phyloP scores from a whole-genome alignment of 2,888 invertebrate species.

The Drosophila eohydei region DNA sequence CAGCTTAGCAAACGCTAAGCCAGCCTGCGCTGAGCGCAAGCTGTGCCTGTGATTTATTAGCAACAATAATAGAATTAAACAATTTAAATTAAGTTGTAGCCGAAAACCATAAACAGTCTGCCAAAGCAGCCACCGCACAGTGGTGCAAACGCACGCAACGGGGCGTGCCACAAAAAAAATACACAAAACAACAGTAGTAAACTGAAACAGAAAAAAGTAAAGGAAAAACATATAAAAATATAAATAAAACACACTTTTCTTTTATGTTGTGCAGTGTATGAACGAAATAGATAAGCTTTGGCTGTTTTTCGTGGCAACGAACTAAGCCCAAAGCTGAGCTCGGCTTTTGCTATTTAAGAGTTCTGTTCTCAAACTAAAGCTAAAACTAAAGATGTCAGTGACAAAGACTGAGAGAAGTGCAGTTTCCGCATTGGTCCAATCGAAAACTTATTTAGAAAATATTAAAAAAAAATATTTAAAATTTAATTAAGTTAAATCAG shows the following conservation, averaged over 20 bases:
- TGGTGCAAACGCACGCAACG: constrained; percentile 46
- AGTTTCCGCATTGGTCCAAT: too few relatives aligned
- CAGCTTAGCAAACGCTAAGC: constrained; percentile 78
- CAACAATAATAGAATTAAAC: constrained; percentile 83
- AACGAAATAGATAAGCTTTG: constrained; percentile 4
- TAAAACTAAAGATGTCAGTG: neutral
- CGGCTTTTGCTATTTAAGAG: neutral
- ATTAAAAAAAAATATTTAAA: too few relatives aligned
- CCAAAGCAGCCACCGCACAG: constrained; percentile 55
- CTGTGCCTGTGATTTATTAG: constrained; percentile 82
- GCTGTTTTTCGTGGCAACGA: neutral
- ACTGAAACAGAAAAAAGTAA: too few relatives aligned
- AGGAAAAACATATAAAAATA: neutral
- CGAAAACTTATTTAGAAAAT: too few relatives aligned
- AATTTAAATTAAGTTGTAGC: constrained; percentile 84
- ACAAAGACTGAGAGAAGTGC: too few relatives aligned
- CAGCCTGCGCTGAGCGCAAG: constrained; percentile 73
- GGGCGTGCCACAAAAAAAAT: constrained; percentile 45
- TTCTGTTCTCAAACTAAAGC: neutral
- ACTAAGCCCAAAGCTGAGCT: constrained; percentile 19
- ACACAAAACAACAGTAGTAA: too few relatives aligned
- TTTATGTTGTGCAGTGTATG: constrained; percentile 25
- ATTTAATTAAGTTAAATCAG: too few relatives aligned
- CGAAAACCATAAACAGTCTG: constrained; percentile 81
- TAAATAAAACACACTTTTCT: constrained; percentile 17